phyloP scores from a whole-genome alignment of 2,113 vertebrate species.

The Petaurus breviceps region DNA sequence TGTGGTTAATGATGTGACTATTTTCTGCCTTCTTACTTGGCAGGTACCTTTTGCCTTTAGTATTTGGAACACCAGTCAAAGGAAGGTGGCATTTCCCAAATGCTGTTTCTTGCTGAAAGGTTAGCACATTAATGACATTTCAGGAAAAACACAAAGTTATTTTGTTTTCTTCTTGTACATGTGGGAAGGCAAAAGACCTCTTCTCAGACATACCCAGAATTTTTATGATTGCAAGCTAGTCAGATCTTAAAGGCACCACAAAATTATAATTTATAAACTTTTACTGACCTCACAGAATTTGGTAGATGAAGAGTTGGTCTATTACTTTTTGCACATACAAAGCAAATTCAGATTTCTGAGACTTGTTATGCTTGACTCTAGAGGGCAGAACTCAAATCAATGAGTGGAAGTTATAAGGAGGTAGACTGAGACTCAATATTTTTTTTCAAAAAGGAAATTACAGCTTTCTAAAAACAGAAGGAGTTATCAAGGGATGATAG shows the following conservation, averaged over 20 bases:
- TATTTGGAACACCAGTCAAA: constrained; percentile 58
- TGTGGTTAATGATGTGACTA: constrained; percentile 21
- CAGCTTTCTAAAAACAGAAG: neutral
- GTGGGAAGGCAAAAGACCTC: neutral
- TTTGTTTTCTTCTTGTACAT: constrained; percentile 31
- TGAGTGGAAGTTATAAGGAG: neutral
- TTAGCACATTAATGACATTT: constrained; percentile 56
- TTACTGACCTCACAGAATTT: neutral
- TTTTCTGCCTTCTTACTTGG: neutral
- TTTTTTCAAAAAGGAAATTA: neutral
- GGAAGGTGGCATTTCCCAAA: constrained; percentile 71
- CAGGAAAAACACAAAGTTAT: neutral
- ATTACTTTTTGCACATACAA: neutral
- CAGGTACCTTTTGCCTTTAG: constrained; percentile 56
- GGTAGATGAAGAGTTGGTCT: neutral
- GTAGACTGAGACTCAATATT: neutral
- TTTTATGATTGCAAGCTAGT: neutral
- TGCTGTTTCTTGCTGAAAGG: constrained; percentile 64
- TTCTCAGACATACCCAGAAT: constrained; percentile 9
- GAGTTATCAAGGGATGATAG: neutral
- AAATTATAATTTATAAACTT: constrained; percentile 10
- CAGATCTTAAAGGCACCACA: neutral
- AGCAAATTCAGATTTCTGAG: neutral
- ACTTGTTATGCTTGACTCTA: neutral
- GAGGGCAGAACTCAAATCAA: neutral